Base-by-base conservation (phyloP, 1,140 invertebrate genomes). In the Cecropterus lyciades region DNA sequence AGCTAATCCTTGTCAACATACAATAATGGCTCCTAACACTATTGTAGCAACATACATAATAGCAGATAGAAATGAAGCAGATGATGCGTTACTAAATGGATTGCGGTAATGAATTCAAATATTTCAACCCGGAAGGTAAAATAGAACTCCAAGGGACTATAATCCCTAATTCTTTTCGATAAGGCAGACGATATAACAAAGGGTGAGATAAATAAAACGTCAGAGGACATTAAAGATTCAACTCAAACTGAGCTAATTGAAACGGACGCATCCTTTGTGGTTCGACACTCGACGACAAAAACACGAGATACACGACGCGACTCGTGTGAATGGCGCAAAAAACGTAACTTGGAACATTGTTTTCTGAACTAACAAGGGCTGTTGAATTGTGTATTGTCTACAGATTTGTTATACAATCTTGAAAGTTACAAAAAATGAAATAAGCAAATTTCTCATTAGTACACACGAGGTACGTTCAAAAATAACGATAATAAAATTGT, bases 231-330 rank as follows among this genome's bases (percentile, higher is more conserved):
- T 66, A 80, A 66, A 69, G 68, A 74, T 75, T 81, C 70, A 73
- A 66, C n/a, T n/a, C n/a, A n/a, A n/a, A 73, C 51, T 70, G 20
- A 57, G 49, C 71, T 82, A 85, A 82, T 82, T 82, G 80, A 78
- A 76, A 70, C 59, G 62, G 80, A 82, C 74, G 69, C 52, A 66
- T 71, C 65, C 46, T 70, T 84, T 80, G 70, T 73, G 60, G 52
- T 30, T 40, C 37, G 43, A 73, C 78, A 71, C 71, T 75, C 24
- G 68, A 69, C 57, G 46, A 46, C 56, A 69, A 63, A 63, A 33
- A 57, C 37, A 27, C 20, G 46, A 46, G 20, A 48, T 20, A 52
- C 13, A 40, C 14, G 17, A 56, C 37, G 9, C 13, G 8, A 37
- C 46, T 56, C 67, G 51, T 72, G 66, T 66, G 70, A 72, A 72